Percentiles rank a stretch among this genome's conserved stretches.
Conservation (phyloP, 2,113 vertebrate species). For the Egretta garzetta region DNA sequence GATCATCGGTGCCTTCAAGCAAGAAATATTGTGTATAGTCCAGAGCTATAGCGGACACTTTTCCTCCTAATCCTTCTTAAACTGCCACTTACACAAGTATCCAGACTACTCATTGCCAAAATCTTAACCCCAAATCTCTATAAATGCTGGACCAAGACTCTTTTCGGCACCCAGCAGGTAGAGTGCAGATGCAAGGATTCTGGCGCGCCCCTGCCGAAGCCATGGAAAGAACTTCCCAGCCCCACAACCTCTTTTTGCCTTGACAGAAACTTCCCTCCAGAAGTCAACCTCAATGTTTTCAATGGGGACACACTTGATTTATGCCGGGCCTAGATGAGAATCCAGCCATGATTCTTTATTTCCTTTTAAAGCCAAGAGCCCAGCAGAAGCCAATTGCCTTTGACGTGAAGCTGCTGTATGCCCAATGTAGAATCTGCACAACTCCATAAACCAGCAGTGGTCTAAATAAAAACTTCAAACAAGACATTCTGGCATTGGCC, state of each 20-base stretch:
- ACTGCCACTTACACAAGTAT: neutral
- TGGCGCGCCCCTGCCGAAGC: rapidly evolving
- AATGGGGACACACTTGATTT: neutral
- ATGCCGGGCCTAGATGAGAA: neutral
- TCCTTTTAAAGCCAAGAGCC: conserved; percentile 63
- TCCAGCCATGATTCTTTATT: neutral
- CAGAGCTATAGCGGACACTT: neutral
- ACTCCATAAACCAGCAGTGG: conserved; percentile 59
- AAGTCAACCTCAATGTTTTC: neutral
- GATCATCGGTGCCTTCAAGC: neutral
- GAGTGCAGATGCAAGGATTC: neutral
- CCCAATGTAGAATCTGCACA: conserved; percentile 55
- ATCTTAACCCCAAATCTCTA: neutral
- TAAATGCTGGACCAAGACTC: neutral
- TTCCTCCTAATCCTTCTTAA: neutral
- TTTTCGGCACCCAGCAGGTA: neutral
- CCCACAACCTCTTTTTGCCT: neutral
- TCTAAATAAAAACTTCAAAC: conserved; percentile 72
- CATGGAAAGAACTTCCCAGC: neutral
- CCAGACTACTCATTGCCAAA: neutral
- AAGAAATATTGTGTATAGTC: neutral
- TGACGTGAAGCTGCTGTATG: conserved; percentile 39
- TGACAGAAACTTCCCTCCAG: neutral
- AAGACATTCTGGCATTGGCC: conserved; percentile 43
- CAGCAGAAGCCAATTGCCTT: conserved; percentile 47